These are phyloP conservation scores for Halichoeres trimaculatus DNA, from an alignment of 2,113 vertebrate genomes.

Conservation along the genomic window DNA sequence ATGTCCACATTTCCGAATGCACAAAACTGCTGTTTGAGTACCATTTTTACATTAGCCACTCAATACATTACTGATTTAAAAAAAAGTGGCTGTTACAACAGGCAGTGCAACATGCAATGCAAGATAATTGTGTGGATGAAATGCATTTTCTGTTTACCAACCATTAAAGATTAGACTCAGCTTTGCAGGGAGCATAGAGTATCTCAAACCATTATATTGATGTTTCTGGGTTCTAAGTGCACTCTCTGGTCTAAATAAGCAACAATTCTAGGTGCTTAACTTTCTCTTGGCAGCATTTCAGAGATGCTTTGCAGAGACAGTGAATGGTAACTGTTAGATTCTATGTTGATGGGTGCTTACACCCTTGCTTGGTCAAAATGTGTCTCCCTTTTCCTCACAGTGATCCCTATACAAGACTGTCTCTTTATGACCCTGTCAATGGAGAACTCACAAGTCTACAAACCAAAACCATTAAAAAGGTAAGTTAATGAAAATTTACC, in stretches of 20 bases:
- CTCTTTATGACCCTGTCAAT: conserved; percentile 90
- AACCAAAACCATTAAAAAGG: conserved; percentile 97
- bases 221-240: conserved; percentile 7
- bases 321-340: background rate
- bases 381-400: conserved; percentile 75
- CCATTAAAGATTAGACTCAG: conserved; percentile 21
- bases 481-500: conserved; percentile 56
- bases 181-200: background rate
- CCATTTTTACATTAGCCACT: background rate
- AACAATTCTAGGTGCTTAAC: background rate
- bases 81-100: background rate
- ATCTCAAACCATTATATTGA: conserved; percentile 11
- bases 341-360: background rate
- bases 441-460: conserved; percentile 91
- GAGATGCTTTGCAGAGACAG: background rate
- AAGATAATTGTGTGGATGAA: conserved; percentile 36
- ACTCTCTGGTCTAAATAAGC: background rate
- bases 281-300: background rate
- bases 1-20: too few relatives aligned
- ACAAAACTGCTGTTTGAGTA: conserved; percentile 2
- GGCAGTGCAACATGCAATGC: conserved; percentile 29
- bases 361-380: background rate
- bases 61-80: conserved; percentile 32
- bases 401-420: conserved; percentile 94
- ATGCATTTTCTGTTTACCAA: conserved; percentile 10